A percentile compares a stretch with the other conserved stretches of the same genome.
Conservation (phyloP, 2,888 invertebrate species). For the Sinohyriopsis cumingii region DNA sequence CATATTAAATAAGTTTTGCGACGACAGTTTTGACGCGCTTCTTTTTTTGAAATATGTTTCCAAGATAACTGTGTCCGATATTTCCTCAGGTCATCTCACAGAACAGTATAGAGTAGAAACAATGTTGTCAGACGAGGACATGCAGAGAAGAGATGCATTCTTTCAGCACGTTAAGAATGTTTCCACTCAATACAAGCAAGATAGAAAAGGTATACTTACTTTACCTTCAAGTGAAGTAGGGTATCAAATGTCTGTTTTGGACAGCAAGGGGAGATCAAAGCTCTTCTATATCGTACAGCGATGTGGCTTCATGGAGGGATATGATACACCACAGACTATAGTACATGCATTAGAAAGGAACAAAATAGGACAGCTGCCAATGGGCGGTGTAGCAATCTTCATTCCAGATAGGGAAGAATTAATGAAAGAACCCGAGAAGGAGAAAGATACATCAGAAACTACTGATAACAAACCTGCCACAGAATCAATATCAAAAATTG, state of each 20-base stretch:
- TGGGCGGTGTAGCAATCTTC: slow-evolving; percentile 49
- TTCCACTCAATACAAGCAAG: slow-evolving; percentile 5
- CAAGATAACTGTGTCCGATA: slow-evolving; percentile 39
- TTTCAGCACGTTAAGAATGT: slow-evolving; percentile 3
- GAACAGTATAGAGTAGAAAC: slow-evolving; percentile 5
- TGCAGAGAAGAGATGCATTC: slow-evolving; percentile 13
- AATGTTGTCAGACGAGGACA: slow-evolving; percentile 16
- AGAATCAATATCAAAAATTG: slow-evolving; percentile 1
- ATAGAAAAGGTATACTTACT: not conserved
- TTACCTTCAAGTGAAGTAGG: slow-evolving; percentile 7
- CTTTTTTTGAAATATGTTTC: slow-evolving; percentile 28
- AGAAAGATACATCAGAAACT: not conserved
- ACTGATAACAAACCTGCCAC: not conserved
- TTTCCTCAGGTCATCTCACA: slow-evolving; percentile 4
- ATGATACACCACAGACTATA: slow-evolving; percentile 30
- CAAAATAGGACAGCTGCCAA: slow-evolving; percentile 50
- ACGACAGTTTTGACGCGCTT: slow-evolving; percentile 19
- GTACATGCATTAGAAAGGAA: slow-evolving; percentile 33
- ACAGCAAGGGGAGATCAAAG: slow-evolving; percentile 6
- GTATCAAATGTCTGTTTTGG: slow-evolving; percentile 20
- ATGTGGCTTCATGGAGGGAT: slow-evolving; percentile 17
- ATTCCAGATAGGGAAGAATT: not conserved
- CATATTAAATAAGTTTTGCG: slow-evolving; percentile 13
- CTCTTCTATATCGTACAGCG: slow-evolving; percentile 32
- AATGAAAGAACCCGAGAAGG: too few species aligned